Conservation (phyloP, 2,797 vertebrate genomes). For the Percopsis omiscomaycus region DNA sequence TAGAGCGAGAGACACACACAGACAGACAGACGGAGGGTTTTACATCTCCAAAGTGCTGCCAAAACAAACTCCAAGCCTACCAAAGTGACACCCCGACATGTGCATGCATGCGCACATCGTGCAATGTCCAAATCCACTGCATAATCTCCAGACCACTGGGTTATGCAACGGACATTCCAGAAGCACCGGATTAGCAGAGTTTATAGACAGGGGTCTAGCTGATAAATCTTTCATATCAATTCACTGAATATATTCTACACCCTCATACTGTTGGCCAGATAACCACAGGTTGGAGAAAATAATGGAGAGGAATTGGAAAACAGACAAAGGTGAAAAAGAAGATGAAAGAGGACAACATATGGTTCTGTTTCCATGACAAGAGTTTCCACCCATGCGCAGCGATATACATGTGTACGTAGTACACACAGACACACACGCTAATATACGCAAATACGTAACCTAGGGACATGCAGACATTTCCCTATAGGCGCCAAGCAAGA, state of each 20-base stretch:
- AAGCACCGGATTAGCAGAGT: conserved; percentile 61
- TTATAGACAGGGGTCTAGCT: conserved; percentile 13
- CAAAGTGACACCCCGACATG: neutral
- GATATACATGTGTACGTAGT: neutral
- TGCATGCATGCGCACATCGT: conserved; percentile 26
- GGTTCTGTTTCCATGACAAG: conserved; percentile 28
- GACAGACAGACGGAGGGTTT: neutral
- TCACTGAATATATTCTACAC: neutral
- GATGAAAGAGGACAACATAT: conserved; percentile 15
- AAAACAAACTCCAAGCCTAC: conserved; percentile 16
- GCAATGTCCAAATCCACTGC: conserved; percentile 47
- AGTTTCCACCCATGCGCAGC: conserved; percentile 8
- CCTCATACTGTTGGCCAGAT: no score
- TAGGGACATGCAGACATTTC: conserved; percentile 57
- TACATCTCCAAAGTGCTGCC: neutral
- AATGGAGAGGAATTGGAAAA: conserved; percentile 9
- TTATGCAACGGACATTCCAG: conserved; percentile 65
- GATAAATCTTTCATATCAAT: conserved; percentile 58
- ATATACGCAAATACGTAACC: conserved; percentile 22
- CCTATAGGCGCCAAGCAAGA: conserved; percentile 28
- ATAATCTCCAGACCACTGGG: conserved; percentile 47
- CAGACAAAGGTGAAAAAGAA: conserved; percentile 5
- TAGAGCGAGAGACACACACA: no score
- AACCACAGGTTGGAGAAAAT: neutral
- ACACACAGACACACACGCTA: conserved; percentile 11